phyloP scores from a whole-genome alignment of 2,888 invertebrate species.

The Tridacna gigas region DNA sequence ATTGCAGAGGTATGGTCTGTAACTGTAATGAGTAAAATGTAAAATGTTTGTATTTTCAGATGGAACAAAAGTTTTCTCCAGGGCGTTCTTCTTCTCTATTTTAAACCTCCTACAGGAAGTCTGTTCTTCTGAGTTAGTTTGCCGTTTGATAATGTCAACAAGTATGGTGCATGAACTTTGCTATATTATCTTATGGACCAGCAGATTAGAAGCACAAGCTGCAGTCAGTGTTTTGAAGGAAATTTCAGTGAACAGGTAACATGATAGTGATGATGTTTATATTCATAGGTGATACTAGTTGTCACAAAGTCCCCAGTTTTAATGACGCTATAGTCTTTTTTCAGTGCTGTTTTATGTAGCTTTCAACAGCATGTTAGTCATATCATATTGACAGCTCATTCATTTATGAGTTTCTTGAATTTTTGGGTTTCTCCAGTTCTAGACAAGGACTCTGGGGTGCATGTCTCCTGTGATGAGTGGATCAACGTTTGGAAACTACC shows the following conservation, averaged over 20 bases:
- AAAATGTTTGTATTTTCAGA: neutral
- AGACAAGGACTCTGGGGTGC: too few relatives aligned
- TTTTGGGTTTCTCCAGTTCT: too few relatives aligned
- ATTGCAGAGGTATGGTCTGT: too few relatives aligned
- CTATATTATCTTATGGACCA: neutral
- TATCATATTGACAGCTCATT: too few relatives aligned
- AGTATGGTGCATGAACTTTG: neutral
- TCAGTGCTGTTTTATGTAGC: too few relatives aligned
- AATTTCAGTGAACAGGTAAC: neutral
- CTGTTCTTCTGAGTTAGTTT: neutral
- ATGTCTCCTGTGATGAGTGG: too few relatives aligned
- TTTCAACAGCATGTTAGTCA: too few relatives aligned
- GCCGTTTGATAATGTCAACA: slow-evolving; percentile 1
- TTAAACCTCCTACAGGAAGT: neutral
- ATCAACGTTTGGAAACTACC: too few relatives aligned
- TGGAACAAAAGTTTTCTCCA: neutral
- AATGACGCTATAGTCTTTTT: too few relatives aligned
- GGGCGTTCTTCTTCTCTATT: neutral
- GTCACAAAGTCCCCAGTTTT: neutral
- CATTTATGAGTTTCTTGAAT: too few relatives aligned
- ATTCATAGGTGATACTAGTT: neutral
- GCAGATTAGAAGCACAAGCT: neutral
- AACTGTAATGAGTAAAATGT: too few relatives aligned
- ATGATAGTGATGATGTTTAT: neutral
- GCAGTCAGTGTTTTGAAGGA: neutral